These are phyloP conservation scores for Yasuhikotakia modesta DNA, from an alignment of 2,797 vertebrate genomes.

Conservation along the genomic window DNA sequence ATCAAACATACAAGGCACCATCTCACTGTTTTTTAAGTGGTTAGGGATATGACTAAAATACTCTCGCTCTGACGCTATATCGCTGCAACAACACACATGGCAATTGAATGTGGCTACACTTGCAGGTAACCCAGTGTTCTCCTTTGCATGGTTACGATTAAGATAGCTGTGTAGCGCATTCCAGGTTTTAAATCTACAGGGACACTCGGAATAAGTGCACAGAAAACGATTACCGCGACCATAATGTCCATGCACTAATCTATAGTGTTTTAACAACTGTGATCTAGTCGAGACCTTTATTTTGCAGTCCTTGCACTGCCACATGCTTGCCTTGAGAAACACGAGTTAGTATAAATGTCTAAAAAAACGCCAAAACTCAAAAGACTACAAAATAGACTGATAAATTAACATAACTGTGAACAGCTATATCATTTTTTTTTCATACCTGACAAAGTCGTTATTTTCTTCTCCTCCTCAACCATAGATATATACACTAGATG, in stretches of 20 bases:
- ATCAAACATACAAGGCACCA: background rate
- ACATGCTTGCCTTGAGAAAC: background rate
- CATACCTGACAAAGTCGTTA: too few relatives aligned
- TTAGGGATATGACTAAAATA: background rate
- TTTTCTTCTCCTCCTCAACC: too few relatives aligned
- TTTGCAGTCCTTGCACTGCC: slow-evolving; percentile 9
- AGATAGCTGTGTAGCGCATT: background rate
- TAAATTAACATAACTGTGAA: too few relatives aligned
- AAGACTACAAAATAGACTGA: too few relatives aligned
- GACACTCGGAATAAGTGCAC: background rate
- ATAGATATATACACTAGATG: too few relatives aligned
- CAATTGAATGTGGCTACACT: background rate
- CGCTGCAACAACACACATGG: background rate
- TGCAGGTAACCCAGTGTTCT: background rate
- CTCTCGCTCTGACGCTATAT: background rate
- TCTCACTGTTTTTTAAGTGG: background rate
- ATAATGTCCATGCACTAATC: slow-evolving; percentile 1
- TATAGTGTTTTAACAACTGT: background rate
- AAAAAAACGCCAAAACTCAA: too few relatives aligned
- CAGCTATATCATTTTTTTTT: too few relatives aligned
- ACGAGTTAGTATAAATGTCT: too few relatives aligned
- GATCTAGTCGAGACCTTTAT: background rate
- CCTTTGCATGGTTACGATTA: too few relatives aligned
- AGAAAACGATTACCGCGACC: background rate
- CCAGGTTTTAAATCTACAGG: background rate